Evolutionary conservation across 1,140 invertebrate species (phyloP).

Genomic region (Archegozetes longisetosus): DNA sequence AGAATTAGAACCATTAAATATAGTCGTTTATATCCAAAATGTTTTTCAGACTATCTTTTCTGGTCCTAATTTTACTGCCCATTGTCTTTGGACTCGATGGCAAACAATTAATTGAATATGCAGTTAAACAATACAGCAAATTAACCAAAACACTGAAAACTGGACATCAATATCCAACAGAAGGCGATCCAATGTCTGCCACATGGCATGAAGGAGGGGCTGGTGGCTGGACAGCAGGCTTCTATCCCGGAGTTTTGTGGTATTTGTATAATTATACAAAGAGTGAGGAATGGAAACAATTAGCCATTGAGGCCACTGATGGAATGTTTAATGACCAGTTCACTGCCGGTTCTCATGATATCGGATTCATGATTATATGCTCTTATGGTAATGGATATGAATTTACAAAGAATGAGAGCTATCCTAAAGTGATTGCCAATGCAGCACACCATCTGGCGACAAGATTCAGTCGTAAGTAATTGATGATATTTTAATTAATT

Average conservation of each 20-base stretch:
- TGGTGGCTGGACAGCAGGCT: not conserved
- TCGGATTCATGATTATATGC: constrained; percentile 2
- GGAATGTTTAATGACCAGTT: not conserved
- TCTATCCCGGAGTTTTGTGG: constrained; percentile 7
- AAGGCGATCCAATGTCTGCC: not conserved
- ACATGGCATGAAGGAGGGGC: not conserved
- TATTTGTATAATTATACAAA: constrained; percentile 7
- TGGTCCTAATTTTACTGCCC: not conserved
- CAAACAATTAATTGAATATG: not conserved
- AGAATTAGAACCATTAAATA: not conserved
- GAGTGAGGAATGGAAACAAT: not conserved
- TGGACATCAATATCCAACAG: not conserved
- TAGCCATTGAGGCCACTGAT: not conserved
- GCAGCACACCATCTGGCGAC: not conserved
- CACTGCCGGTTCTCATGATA: not conserved
- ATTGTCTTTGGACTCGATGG: not conserved
- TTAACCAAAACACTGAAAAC: not conserved
- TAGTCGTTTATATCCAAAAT: not conserved
- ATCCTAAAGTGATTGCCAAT: not conserved
- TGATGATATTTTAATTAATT: too few species aligned
- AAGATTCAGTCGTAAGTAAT: not conserved
- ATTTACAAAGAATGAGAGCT: not conserved
- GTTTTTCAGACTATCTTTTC: not conserved
- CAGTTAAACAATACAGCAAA: constrained; percentile 5
- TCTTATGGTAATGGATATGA: constrained; percentile 3